Percentiles rank a stretch among this genome's conserved stretches.
These are phyloP conservation scores for Thamnophis sirtalis DNA, from an alignment of 2,113 vertebrate genomes.

Conservation along the genomic window DNA sequence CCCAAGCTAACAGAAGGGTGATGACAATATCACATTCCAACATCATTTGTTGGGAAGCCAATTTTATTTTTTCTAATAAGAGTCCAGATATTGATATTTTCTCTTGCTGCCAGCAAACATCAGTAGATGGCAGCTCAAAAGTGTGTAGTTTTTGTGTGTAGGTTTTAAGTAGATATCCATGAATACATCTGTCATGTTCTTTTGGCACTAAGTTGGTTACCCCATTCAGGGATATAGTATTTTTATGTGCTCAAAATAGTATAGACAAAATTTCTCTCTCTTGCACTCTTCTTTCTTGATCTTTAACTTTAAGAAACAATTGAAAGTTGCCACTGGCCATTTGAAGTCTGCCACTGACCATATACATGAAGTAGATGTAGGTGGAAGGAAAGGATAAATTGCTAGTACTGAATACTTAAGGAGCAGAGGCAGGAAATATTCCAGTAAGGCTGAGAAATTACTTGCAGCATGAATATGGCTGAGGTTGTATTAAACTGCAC, in stretches of 20 bases:
- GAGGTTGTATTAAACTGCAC: neutral
- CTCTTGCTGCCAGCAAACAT: conserved; percentile 3
- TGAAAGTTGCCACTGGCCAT: neutral
- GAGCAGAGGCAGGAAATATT: neutral
- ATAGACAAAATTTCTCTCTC: neutral
- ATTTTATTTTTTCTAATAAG: neutral
- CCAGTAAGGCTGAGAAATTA: neutral
- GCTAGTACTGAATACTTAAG: neutral
- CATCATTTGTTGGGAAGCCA: neutral
- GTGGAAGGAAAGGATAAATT: neutral
- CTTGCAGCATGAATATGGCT: neutral
- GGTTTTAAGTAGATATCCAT: neutral
- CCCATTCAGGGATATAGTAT: neutral
- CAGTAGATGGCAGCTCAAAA: conserved; percentile 16
- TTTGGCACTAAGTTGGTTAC: neutral
- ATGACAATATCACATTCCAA: neutral
- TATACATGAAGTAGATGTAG: too few relatives aligned
- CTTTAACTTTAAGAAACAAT: neutral
- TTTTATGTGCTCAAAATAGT: neutral
- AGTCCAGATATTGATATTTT: neutral
- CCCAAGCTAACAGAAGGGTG: too few relatives aligned
- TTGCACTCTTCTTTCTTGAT: neutral
- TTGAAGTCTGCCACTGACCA: neutral
- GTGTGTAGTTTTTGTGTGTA: neutral
- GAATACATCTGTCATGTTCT: neutral